Conservation (phyloP, 2,888 invertebrate species). For the Xylophagus ater region DNA sequence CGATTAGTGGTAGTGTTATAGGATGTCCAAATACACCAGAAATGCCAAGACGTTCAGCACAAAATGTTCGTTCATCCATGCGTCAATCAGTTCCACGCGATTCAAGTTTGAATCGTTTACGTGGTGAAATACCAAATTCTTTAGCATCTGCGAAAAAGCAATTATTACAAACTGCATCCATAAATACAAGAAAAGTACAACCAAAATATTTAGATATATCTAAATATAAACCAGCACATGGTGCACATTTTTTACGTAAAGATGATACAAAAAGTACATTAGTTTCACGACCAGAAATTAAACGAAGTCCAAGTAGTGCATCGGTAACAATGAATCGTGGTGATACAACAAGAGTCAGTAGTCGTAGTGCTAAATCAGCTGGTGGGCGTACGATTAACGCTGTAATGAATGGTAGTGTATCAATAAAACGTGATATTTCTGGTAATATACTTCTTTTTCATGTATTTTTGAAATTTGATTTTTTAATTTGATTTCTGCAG, state of each 20-base stretch:
- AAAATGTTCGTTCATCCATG: constrained; percentile 23
- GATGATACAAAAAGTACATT: constrained; percentile 45
- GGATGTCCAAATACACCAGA: constrained; percentile 48
- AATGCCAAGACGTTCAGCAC: constrained; percentile 38
- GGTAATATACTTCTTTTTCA: too few relatives aligned
- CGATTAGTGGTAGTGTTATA: constrained; percentile 26
- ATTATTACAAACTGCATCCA: constrained; percentile 33
- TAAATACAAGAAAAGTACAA: constrained; percentile 24
- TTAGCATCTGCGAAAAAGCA: constrained; percentile 38
- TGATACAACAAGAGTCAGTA: constrained; percentile 33
- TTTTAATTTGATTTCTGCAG: constrained; percentile 34
- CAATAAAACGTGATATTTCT: constrained; percentile 1
- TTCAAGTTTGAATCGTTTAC: constrained; percentile 36
- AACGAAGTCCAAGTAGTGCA: constrained; percentile 37
- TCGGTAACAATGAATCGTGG: constrained; percentile 32
- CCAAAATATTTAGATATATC: constrained; percentile 51
- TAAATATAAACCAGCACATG: constrained; percentile 46
- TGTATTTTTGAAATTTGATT: too few relatives aligned
- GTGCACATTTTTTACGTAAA: constrained; percentile 41
- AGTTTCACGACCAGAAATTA: constrained; percentile 23
- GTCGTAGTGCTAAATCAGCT: constrained; percentile 34
- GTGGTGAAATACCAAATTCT: constrained; percentile 36
- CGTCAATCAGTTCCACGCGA: constrained; percentile 39
- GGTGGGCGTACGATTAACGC: constrained; percentile 13
- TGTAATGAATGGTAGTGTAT: neutral